A percentile compares a stretch with the other conserved stretches of the same genome.
These are phyloP conservation scores for Aphelocoma coerulescens DNA, from an alignment of 2,113 vertebrate genomes.

Conservation along the genomic window DNA sequence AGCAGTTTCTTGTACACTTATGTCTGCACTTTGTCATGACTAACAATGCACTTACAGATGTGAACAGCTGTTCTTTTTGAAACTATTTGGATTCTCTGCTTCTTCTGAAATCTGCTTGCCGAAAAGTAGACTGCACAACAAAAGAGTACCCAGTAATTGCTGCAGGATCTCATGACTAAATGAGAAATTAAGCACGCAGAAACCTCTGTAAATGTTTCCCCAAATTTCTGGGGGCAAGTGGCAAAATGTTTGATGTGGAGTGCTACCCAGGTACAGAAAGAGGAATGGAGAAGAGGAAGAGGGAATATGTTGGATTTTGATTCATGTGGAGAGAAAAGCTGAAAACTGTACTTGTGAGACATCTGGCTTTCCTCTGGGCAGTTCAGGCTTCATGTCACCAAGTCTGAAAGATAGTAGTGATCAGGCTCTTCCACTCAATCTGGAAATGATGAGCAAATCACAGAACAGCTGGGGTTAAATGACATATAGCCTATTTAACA, in stretches of 20 bases:
- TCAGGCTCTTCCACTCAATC: not conserved
- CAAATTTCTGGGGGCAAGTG: not conserved
- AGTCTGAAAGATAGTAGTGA: not conserved
- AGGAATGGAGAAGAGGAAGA: not conserved
- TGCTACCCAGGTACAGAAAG: not conserved
- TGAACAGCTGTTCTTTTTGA: not conserved
- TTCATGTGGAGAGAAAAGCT: not conserved
- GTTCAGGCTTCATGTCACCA: not conserved
- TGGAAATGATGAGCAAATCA: not conserved
- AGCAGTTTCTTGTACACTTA: not conserved
- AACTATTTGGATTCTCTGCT: not conserved
- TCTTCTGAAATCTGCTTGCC: not conserved
- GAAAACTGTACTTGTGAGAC: not conserved
- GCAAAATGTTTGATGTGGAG: not conserved
- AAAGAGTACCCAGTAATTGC: not conserved
- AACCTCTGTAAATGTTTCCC: not conserved
- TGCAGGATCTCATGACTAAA: not conserved
- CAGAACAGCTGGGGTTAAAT: not conserved
- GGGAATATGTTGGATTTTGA: not conserved
- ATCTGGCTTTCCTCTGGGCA: not conserved
- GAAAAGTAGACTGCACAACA: not conserved
- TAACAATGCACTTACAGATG: constrained; percentile 23
- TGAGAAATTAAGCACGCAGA: not conserved
- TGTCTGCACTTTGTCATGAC: constrained; percentile 22
- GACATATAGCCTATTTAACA: not conserved